Conservation (phyloP, 2,797 vertebrate species). For the Crax fasciolata region DNA sequence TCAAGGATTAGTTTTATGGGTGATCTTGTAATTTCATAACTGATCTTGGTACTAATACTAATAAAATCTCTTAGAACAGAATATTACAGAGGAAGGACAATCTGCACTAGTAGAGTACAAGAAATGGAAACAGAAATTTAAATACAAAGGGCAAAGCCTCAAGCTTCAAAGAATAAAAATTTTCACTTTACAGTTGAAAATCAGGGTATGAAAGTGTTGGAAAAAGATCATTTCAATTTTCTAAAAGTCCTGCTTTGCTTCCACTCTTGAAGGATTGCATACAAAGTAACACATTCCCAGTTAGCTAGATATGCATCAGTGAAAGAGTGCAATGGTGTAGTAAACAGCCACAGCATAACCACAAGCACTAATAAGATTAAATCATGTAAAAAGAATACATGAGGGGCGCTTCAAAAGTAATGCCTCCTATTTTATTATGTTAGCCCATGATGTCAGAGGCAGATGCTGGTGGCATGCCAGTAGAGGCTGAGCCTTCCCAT, state of each 20-base stretch:
- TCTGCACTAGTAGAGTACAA: not conserved
- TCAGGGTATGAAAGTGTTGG: not conserved
- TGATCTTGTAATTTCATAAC: not conserved
- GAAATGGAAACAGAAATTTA: not conserved
- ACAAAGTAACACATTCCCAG: not conserved
- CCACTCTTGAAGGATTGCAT: not conserved
- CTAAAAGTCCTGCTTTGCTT: not conserved
- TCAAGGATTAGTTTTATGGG: not conserved
- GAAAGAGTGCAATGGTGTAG: not conserved
- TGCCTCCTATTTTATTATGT: too few relatives aligned
- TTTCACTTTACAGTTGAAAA: not conserved
- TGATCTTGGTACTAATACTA: not conserved
- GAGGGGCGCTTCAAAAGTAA: too few relatives aligned
- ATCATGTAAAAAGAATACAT: not conserved
- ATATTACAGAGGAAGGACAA: not conserved
- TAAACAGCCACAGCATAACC: conserved; percentile 29
- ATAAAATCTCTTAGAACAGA: not conserved
- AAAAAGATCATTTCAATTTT: not conserved
- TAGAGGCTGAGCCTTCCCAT: too few relatives aligned
- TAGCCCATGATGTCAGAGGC: too few relatives aligned
- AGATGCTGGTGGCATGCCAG: too few relatives aligned
- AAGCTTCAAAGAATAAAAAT: not conserved
- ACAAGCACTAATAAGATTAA: not conserved
- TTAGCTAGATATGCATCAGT: not conserved
- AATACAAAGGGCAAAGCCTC: not conserved